A percentile compares a stretch with the other conserved stretches of the same genome.
Conservation (phyloP, 2,797 vertebrate genomes). For the Tachyglossus aculeatus region DNA sequence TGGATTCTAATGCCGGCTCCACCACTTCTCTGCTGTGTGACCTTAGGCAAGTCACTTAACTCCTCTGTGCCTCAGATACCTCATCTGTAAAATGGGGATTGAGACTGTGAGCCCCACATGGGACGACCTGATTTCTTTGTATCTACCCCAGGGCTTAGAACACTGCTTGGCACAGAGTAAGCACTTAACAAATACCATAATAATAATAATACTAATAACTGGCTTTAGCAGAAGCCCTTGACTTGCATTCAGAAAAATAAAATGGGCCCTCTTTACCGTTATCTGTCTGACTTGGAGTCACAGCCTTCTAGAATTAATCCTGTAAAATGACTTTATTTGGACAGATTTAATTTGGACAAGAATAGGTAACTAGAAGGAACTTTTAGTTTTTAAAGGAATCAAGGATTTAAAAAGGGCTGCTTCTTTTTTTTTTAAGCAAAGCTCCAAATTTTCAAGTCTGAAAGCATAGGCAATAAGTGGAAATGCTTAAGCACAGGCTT, state of each 20-base stretch:
- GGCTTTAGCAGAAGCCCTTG: no score
- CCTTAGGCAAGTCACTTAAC: no score
- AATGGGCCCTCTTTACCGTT: not conserved
- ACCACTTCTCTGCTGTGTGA: not conserved
- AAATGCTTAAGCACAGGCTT: not conserved
- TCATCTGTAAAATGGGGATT: not conserved
- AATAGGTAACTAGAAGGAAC: not conserved
- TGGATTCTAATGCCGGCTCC: not conserved
- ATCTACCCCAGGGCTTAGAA: no score
- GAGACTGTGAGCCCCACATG: no score
- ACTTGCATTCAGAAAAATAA: no score
- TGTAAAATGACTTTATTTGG: not conserved
- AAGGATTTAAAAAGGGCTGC: not conserved
- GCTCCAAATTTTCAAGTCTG: no score
- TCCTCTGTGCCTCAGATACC: no score
- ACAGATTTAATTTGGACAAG: not conserved
- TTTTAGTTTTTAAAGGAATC: not conserved
- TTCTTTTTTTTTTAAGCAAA: not conserved
- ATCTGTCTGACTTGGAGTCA: not conserved
- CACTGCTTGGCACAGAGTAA: no score
- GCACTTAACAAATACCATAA: no score
- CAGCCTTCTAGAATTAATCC: not conserved
- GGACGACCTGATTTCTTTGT: no score
- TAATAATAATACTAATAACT: no score
- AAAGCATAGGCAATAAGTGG: not conserved